A percentile compares a stretch with the other conserved stretches of the same genome.
Conservation (phyloP, 2,888 invertebrate species). For the Spicauda simplicius region DNA sequence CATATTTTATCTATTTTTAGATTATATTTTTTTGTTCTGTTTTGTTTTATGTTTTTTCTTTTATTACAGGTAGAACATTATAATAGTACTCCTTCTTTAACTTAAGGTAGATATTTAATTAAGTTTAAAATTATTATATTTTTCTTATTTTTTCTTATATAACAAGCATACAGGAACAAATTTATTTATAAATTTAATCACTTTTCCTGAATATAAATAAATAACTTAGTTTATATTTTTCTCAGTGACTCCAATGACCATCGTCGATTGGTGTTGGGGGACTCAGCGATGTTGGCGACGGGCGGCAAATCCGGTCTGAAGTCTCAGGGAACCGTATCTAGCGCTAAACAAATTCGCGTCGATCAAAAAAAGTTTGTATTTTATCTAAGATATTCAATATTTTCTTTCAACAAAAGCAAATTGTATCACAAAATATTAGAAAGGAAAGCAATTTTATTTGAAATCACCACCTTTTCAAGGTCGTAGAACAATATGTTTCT, state of each 20-base stretch:
- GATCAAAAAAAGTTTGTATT: constrained; percentile 93
- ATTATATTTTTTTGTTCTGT: constrained; percentile 31
- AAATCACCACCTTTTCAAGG: too few species aligned
- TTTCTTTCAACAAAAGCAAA: too few species aligned
- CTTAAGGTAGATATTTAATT: constrained; percentile 37
- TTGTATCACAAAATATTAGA: too few species aligned
- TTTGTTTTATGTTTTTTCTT: constrained; percentile 38
- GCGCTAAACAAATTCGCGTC: constrained; percentile 93
- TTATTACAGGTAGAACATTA: constrained; percentile 43
- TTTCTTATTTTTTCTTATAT: constrained; percentile 14
- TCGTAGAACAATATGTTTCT: too few species aligned
- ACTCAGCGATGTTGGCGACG: constrained; percentile 96
- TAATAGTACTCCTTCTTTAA: too few species aligned
- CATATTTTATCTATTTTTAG: too few species aligned
- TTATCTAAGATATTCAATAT: too few species aligned
- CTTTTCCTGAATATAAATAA: background rate
- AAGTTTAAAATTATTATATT: constrained; percentile 13
- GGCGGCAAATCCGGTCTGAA: constrained; percentile 91
- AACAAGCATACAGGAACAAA: too few species aligned
- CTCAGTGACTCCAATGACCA: constrained; percentile 97
- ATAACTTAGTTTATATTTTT: too few species aligned
- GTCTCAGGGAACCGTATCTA: constrained; percentile 94
- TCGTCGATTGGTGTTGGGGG: constrained; percentile 92
- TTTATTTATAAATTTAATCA: background rate
- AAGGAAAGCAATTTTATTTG: too few species aligned